phyloP scores from a whole-genome alignment of 2,888 invertebrate species.

The Druceiella hillmani region DNA sequence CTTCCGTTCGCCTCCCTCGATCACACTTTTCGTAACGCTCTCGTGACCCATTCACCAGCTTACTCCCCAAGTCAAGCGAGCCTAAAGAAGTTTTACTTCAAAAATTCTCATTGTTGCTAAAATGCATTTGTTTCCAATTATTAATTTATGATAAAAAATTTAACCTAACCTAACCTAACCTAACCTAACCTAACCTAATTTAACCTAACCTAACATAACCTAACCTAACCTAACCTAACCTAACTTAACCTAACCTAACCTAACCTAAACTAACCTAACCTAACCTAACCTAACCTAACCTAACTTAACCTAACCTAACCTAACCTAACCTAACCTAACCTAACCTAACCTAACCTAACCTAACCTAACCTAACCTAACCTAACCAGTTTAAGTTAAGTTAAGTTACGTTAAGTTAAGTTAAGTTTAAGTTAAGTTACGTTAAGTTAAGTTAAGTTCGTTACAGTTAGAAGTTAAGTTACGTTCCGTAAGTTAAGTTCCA shows the following conservation, averaged over 20 bases:
- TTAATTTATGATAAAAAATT: too few species aligned
- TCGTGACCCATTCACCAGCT: too few species aligned
- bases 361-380: conserved; percentile 18
- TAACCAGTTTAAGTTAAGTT: conserved; percentile 9
- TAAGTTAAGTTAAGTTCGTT: conserved; percentile 9
- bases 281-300: conserved; percentile 18
- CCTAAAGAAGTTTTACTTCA: too few species aligned
- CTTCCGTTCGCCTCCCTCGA: too few species aligned
- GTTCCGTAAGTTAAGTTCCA: conserved; percentile 7
- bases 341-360: conserved; percentile 18
- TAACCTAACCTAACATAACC: conserved; percentile 18
- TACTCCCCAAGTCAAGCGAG: too few species aligned
- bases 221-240: conserved; percentile 18
- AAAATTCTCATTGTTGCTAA: too few species aligned
- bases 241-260: conserved; percentile 18
- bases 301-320: conserved; percentile 18
- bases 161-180: conserved; percentile 19
- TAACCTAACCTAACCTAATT: conserved; percentile 19
- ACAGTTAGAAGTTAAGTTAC: conserved; percentile 5
- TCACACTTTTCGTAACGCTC: too few species aligned
- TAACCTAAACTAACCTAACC: conserved; percentile 18
- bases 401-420: conserved; percentile 6
- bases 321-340: conserved; percentile 18
- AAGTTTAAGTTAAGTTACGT: conserved; percentile 8
- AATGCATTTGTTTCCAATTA: too few species aligned